These are phyloP conservation scores for Sylvicola cinctus DNA, from an alignment of 2,888 invertebrate species.

Conservation along the genomic window DNA sequence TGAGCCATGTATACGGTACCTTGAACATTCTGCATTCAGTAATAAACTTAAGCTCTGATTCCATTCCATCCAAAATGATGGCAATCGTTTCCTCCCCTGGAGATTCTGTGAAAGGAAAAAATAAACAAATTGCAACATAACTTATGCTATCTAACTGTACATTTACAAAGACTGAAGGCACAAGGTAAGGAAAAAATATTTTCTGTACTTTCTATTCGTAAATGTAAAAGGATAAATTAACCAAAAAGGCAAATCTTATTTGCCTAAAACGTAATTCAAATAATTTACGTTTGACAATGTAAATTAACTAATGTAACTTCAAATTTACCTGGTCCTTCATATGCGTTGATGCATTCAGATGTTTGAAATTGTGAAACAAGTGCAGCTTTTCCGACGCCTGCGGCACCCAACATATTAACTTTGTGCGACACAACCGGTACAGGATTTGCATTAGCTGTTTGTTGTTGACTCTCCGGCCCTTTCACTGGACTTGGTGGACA, in stretches of 20 bases:
- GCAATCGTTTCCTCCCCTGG: constrained; percentile 70
- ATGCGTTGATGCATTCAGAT: constrained; percentile 84
- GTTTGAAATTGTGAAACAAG: constrained; percentile 79
- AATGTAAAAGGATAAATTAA: no score
- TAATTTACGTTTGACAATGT: no score
- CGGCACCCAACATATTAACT: constrained; percentile 60
- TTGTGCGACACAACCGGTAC: constrained; percentile 34
- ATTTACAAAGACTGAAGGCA: background rate
- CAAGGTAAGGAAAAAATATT: background rate
- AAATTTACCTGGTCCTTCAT: constrained; percentile 61
- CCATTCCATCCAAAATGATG: constrained; percentile 81
- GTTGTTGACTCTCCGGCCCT: constrained; percentile 13
- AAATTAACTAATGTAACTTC: no score
- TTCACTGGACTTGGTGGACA: constrained; percentile 38
- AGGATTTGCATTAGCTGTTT: constrained; percentile 15
- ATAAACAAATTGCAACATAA: constrained; percentile 6
- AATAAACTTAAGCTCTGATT: constrained; percentile 76
- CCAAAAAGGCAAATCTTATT: no score
- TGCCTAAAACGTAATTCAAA: no score
- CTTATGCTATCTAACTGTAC: no score
- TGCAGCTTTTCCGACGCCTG: constrained; percentile 69
- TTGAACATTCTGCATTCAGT: constrained; percentile 26
- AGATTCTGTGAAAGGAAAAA: constrained; percentile 32
- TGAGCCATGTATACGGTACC: constrained; percentile 17
- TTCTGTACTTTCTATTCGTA: no score